These are phyloP conservation scores for Isichthys henryi DNA, from an alignment of 2,113 vertebrate species.

Conservation along the genomic window DNA sequence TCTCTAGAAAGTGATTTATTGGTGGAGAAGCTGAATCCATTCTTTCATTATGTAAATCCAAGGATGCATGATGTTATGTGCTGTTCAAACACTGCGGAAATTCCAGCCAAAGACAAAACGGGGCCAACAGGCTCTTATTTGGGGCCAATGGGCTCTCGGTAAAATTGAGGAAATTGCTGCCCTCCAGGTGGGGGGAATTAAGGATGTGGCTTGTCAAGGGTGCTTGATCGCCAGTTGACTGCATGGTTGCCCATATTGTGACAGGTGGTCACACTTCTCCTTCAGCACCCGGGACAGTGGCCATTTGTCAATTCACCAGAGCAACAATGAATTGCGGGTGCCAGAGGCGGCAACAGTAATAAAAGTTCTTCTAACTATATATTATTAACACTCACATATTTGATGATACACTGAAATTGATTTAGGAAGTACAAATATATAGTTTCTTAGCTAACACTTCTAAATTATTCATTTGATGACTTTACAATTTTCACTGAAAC, in stretches of 20 bases:
- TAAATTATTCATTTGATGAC: background rate
- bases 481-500: background rate
- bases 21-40: background rate
- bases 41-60: conserved; percentile 15
- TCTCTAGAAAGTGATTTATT: conserved; percentile 13
- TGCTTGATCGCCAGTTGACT: background rate
- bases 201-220: background rate
- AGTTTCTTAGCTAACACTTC: background rate
- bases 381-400: background rate
- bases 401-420: background rate
- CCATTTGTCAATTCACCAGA: background rate
- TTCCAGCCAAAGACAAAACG: background rate
- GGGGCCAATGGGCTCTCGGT: no score
- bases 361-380: background rate
- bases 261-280: background rate
- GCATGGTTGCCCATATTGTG: background rate
- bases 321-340: background rate
- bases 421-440: background rate
- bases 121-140: background rate
- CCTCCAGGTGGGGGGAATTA: background rate
- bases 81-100: background rate
- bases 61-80: background rate
- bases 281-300: background rate
- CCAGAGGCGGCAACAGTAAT: background rate
- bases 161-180: background rate